Percentiles rank a stretch among this genome's conserved stretches.
These are phyloP conservation scores for Myiotriccus ornatus DNA, from an alignment of 2,797 vertebrate species.

Conservation along the genomic window DNA sequence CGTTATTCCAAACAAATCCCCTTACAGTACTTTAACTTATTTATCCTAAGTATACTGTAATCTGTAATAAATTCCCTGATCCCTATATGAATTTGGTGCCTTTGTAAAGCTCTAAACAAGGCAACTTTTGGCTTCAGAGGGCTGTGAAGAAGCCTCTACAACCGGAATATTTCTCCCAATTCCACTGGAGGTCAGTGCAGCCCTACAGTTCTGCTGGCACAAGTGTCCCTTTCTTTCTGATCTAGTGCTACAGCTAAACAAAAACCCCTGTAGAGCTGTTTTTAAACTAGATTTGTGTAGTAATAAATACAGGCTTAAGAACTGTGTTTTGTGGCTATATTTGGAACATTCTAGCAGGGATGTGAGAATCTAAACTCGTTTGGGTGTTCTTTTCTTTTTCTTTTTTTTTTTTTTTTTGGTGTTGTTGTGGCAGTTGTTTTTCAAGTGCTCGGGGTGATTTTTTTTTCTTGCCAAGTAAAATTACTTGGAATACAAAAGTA, in stretches of 20 bases:
- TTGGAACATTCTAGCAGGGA: slow-evolving; percentile 38
- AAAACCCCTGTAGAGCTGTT: slow-evolving; percentile 46
- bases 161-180: neutral
- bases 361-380: neutral
- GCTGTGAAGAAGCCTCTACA: neutral
- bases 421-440: neutral
- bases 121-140: neutral
- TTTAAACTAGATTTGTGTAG: slow-evolving; percentile 59
- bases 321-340: slow-evolving; percentile 46
- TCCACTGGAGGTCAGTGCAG: slow-evolving; percentile 78
- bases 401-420: neutral
- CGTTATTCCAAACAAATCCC: neutral
- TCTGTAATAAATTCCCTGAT: neutral
- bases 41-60: neutral
- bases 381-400: neutral
- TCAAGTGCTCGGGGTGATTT: neutral
- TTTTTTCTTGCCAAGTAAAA: neutral
- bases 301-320: slow-evolving; percentile 60
- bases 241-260: neutral
- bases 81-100: neutral
- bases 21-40: neutral
- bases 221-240: neutral
- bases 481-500: neutral
- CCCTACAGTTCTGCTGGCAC: slow-evolving; percentile 18
- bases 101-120: neutral